Conservation (phyloP, 1,140 invertebrate species). For the Bombus affinis region DNA sequence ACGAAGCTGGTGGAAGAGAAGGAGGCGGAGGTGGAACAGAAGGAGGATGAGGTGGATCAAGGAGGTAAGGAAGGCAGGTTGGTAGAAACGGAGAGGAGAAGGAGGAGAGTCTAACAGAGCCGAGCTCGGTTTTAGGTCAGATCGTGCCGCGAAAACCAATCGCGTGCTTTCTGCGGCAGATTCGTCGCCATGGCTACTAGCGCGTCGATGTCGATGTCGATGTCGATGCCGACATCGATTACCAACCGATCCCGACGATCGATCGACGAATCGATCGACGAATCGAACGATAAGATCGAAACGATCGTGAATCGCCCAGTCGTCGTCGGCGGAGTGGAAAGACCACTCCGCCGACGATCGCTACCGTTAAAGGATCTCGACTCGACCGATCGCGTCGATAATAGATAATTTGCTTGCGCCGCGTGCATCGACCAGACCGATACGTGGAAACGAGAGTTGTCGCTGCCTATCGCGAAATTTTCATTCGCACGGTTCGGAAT, state of each 20-base stretch:
- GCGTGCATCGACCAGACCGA: not conserved
- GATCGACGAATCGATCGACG: constrained; percentile 9
- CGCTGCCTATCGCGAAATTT: not conserved
- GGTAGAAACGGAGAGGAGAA: constrained; percentile 58
- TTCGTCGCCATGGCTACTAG: constrained; percentile 62
- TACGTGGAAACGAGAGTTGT: not conserved
- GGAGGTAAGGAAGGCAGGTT: constrained; percentile 47
- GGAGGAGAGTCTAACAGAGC: constrained; percentile 68
- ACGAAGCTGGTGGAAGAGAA: constrained; percentile 17
- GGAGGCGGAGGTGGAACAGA: constrained; percentile 49
- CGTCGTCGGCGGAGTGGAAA: too few relatives aligned
- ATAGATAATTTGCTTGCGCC: not conserved
- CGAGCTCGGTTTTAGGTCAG: constrained; percentile 78
- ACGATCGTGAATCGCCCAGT: not conserved
- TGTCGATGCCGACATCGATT: constrained; percentile 49
- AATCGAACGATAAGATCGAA: constrained; percentile 34
- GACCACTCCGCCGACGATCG: not conserved
- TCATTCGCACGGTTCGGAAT: not conserved
- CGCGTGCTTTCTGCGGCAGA: constrained; percentile 57
- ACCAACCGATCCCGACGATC: constrained; percentile 45
- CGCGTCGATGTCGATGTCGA: constrained; percentile 49
- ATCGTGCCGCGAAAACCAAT: constrained; percentile 81
- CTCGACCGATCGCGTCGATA: not conserved
- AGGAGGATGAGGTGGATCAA: constrained; percentile 65
- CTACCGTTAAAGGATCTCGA: not conserved